Evolutionary conservation across 2,888 invertebrate species (phyloP).

Genomic region (Ctenicera cuprea): DNA sequence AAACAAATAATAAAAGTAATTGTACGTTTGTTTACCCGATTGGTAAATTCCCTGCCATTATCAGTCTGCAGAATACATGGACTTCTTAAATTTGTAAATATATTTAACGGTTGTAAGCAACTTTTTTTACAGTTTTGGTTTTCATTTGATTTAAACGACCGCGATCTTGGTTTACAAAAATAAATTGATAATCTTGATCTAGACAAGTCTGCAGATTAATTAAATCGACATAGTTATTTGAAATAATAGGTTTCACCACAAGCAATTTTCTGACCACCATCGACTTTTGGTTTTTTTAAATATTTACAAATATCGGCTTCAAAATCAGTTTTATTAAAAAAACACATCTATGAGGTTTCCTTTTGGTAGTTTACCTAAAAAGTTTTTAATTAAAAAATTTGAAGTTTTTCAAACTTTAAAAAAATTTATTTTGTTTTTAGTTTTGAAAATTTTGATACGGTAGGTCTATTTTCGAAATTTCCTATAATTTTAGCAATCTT

Average conservation of each 20-base stretch:
- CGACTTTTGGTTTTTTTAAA: no score
- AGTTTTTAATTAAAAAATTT: no score
- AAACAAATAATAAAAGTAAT: no score
- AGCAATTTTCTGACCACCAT: constrained; percentile 44
- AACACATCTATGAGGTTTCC: no score
- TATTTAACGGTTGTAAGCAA: background rate
- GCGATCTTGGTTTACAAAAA: constrained; percentile 65
- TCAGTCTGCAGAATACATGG: constrained; percentile 39
- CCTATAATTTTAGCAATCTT: no score
- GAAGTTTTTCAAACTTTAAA: no score
- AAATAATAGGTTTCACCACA: constrained; percentile 47
- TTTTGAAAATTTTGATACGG: no score
- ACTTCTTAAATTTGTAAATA: constrained; percentile 46
- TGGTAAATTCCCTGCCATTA: constrained; percentile 10
- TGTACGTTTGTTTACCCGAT: background rate
- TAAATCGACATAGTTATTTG: constrained; percentile 61
- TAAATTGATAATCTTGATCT: constrained; percentile 63
- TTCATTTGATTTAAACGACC: constrained; percentile 42
- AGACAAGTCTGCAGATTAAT: constrained; percentile 63
- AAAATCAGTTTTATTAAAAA: no score
- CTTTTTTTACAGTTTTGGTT: constrained; percentile 1
- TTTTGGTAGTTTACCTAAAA: no score
- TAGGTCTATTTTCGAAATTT: no score
- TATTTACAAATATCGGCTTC: no score
- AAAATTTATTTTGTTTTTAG: no score